Evolutionary conservation across 2,797 vertebrate species (phyloP).

Genomic region (Parauchenoglanis punctatus): DNA sequence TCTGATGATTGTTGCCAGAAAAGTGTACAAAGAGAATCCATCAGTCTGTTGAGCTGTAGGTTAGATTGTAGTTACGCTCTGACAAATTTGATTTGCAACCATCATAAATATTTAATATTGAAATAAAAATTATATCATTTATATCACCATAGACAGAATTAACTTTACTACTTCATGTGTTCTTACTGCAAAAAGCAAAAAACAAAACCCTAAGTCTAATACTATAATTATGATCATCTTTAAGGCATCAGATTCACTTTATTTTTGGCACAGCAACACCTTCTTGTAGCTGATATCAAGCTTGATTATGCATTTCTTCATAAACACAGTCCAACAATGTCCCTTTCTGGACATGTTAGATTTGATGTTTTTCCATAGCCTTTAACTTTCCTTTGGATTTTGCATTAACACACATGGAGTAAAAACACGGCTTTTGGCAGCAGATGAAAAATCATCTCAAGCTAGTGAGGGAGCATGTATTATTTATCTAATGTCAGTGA

Average conservation of each 20-base stretch:
- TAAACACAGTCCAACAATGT: too few species aligned
- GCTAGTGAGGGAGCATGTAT: constrained; percentile 20
- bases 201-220: background rate
- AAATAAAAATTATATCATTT: background rate
- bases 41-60: background rate
- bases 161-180: background rate
- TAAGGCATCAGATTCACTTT: background rate
- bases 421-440: constrained; percentile 25
- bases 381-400: background rate
- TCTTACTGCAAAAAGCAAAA: background rate
- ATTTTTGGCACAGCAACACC: background rate
- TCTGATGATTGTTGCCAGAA: background rate
- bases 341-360: background rate
- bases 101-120: background rate
- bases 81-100: background rate
- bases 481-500: constrained; percentile 36
- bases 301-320: too few species aligned
- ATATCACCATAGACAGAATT: background rate
- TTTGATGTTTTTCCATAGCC: background rate
- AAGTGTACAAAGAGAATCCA: background rate
- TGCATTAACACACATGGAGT: background rate
- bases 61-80: too few species aligned
- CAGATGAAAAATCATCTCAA: constrained; percentile 23
- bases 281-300: too few species aligned
- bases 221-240: background rate